Conservation (phyloP, 2,113 vertebrate genomes). For the Hyperopisus bebe region DNA sequence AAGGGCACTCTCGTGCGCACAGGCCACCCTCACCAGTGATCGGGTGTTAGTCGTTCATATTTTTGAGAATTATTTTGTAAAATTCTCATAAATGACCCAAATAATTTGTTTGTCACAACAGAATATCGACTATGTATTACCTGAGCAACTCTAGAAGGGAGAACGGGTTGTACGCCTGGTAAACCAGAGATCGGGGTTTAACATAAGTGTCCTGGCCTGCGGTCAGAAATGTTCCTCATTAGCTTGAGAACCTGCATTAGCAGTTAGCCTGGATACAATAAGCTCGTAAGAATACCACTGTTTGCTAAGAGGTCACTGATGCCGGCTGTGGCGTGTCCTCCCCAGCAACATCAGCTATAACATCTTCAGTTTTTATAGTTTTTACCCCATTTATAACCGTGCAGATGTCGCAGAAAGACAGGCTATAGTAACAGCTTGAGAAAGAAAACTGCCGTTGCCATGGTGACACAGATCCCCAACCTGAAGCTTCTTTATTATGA, state of each 20-base stretch:
- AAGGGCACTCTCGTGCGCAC: slow-evolving; percentile 22
- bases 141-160: not conserved
- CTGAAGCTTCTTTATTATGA: not conserved
- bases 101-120: not conserved
- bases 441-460: not conserved
- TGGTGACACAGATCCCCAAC: not conserved
- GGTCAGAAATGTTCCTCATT: not conserved
- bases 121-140: not conserved
- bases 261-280: not conserved
- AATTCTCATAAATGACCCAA: not conserved
- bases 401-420: not conserved
- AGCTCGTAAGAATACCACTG: not conserved
- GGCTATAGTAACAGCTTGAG: not conserved
- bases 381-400: not conserved
- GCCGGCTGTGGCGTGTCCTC: not conserved
- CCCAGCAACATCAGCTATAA: not conserved
- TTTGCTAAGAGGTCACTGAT: not conserved
- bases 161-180: not conserved
- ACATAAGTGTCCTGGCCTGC: not conserved
- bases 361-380: not conserved
- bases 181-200: not conserved
- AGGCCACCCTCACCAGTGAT: not conserved
- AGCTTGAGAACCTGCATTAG: not conserved
- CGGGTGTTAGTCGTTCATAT: not conserved
- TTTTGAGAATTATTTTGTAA: not conserved